phyloP scores from a whole-genome alignment of 2,888 invertebrate genomes.

The Willowsia nigromaculata region DNA sequence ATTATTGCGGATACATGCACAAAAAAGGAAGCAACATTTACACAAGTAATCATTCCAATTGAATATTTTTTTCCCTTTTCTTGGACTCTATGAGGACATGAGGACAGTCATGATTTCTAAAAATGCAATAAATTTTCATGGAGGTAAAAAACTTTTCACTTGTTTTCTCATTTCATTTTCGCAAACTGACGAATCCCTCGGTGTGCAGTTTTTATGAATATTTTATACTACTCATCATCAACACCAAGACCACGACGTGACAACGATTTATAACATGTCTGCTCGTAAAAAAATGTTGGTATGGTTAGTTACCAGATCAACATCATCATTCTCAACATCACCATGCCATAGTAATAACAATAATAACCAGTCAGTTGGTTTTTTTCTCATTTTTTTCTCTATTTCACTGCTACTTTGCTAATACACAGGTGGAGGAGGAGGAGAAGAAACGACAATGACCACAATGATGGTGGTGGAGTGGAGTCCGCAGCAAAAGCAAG shows the following conservation, averaged over 20 bases:
- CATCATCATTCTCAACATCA: not conserved
- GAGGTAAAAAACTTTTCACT: too few species aligned
- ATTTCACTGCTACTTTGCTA: not conserved
- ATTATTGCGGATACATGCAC: too few species aligned
- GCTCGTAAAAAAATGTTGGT: conserved; percentile 32
- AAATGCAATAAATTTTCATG: too few species aligned
- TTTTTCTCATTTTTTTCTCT: not conserved
- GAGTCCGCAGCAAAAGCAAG: not conserved
- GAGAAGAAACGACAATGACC: conserved; percentile 4
- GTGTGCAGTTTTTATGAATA: too few species aligned
- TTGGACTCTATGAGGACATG: too few species aligned
- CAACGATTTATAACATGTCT: not conserved
- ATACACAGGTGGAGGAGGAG: conserved; percentile 53
- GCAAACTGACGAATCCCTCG: too few species aligned
- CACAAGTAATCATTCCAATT: too few species aligned
- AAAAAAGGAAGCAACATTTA: too few species aligned
- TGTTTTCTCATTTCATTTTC: too few species aligned
- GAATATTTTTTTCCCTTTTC: too few species aligned
- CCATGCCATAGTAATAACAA: not conserved
- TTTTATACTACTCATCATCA: not conserved
- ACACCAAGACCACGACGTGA: not conserved
- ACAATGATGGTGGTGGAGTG: not conserved
- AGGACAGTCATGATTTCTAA: too few species aligned
- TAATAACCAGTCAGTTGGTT: not conserved
- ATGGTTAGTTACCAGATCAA: conserved; percentile 35